Base-by-base conservation (phyloP, 2,113 vertebrate species). In the Elachura formosa region DNA sequence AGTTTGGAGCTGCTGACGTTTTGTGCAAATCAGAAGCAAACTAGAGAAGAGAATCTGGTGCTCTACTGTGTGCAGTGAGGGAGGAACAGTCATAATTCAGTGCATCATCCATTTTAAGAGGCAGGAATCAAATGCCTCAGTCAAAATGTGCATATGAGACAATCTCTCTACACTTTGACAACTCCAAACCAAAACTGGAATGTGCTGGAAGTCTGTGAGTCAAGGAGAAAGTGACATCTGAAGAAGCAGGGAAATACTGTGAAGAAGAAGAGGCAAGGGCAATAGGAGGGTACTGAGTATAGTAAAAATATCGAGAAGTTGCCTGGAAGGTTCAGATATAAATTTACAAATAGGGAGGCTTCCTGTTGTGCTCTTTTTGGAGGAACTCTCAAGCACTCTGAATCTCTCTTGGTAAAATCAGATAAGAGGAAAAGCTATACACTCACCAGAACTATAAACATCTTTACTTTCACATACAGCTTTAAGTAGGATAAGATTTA, bases 61-160 rank as follows among this genome's bases (percentile, higher is more conserved):
- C 24, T 71, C 6, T 56, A 3, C 21, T 55, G 23, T 12, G 6
- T 29, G 29, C 12, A 14, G 3, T 0, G 1, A 34, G 8, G 17
- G 40, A 76, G 14, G 12, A 17, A 3, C 16, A 75, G 16, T 31
- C 58, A 3, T 14, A 75, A 45, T 40, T 71, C 28, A 75, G 51
- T 76, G 7, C 6, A 6, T 12, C 24, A 45, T 36, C 8, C 3
- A 12, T 86, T 86, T 63, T 25, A 62, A 79, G 45, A 72, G 19
- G 3, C 14, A 54, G 34, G 34, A 52, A 41, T 87, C 26, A 54
- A 46, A 34, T 69, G 26, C 38, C 25, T 86, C 17, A 28, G 56
- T n/a, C 23, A 83, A n/a, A 38, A 68, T 28, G 5, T 14, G 4
- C 5, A 5, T 45, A 31, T 14, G 14, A 67, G 34, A 12, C 36